Conservation (phyloP, 2,888 invertebrate genomes). For the Polydesmus complanatus region DNA sequence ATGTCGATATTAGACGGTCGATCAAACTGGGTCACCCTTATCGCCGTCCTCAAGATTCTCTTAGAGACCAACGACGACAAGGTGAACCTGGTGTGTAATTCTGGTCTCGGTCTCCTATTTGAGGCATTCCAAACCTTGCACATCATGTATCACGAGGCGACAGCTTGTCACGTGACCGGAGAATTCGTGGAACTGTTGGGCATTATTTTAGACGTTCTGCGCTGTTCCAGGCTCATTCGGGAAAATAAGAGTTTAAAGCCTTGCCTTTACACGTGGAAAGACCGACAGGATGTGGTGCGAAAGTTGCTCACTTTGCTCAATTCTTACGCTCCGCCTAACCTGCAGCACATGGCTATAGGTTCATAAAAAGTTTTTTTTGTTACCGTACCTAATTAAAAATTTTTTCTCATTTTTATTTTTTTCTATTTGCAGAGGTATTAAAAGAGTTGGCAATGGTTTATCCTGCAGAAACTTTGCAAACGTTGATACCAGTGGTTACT, state of each 20-base stretch:
- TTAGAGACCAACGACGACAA: constrained; percentile 82
- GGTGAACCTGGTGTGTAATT: constrained; percentile 75
- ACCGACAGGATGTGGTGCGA: constrained; percentile 75
- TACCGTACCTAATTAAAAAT: constrained; percentile 1
- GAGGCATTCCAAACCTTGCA: constrained; percentile 80
- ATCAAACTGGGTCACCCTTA: constrained; percentile 85
- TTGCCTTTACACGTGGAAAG: constrained; percentile 42
- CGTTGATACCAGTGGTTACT: constrained; percentile 68
- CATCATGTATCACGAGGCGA: constrained; percentile 86
- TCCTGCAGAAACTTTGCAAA: constrained; percentile 62
- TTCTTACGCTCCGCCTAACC: constrained; percentile 72
- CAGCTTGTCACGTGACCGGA: constrained; percentile 68
- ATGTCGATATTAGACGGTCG: constrained; percentile 76
- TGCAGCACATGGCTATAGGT: constrained; percentile 65
- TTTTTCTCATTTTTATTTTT: background rate
- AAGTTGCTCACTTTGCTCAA: constrained; percentile 74
- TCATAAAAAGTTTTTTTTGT: constrained; percentile 24
- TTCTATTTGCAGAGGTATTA: constrained; percentile 45
- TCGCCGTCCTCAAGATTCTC: constrained; percentile 73
- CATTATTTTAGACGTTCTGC: constrained; percentile 38
- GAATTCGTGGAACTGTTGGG: constrained; percentile 70
- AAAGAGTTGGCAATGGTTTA: constrained; percentile 64
- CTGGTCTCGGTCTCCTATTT: constrained; percentile 66
- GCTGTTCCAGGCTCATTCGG: constrained; percentile 27
- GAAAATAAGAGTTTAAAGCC: constrained; percentile 47